A percentile compares a stretch with the other conserved stretches of the same genome.
phyloP scores from a whole-genome alignment of 2,113 vertebrate genomes.

The Caranx ignobilis region DNA sequence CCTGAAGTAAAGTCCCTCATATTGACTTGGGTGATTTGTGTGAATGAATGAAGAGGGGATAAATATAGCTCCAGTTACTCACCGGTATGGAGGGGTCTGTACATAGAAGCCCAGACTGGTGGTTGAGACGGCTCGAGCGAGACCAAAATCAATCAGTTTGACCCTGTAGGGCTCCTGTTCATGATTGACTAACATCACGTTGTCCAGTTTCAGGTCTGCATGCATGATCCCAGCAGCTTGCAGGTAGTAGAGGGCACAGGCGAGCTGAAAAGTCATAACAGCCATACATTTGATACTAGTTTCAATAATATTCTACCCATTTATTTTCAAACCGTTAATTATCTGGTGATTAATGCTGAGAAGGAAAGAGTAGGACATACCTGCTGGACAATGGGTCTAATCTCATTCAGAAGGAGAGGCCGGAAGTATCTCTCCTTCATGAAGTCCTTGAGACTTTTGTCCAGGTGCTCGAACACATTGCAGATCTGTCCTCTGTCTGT shows the following conservation, averaged over 20 bases:
- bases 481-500: neutral
- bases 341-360: neutral
- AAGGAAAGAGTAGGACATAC: conserved; percentile 1
- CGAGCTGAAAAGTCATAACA: conserved; percentile 17
- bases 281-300: neutral
- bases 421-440: neutral
- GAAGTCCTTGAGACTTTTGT: conserved; percentile 22
- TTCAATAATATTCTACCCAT: neutral
- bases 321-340: neutral
- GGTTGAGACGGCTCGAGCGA: neutral
- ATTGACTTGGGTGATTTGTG: neutral
- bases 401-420: conserved; percentile 3
- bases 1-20: neutral
- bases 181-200: conserved; percentile 44
- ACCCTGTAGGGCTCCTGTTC: neutral
- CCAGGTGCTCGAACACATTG: conserved; percentile 35
- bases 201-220: conserved; percentile 32
- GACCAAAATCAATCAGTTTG: conserved; percentile 53
- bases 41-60: neutral
- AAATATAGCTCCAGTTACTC: neutral
- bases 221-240: neutral
- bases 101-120: neutral
- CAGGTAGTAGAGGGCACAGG: conserved; percentile 4
- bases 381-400: conserved; percentile 27
- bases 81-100: conserved; percentile 25